Conservation (phyloP, 2,113 vertebrate genomes). For the Gadus chalcogrammus region DNA sequence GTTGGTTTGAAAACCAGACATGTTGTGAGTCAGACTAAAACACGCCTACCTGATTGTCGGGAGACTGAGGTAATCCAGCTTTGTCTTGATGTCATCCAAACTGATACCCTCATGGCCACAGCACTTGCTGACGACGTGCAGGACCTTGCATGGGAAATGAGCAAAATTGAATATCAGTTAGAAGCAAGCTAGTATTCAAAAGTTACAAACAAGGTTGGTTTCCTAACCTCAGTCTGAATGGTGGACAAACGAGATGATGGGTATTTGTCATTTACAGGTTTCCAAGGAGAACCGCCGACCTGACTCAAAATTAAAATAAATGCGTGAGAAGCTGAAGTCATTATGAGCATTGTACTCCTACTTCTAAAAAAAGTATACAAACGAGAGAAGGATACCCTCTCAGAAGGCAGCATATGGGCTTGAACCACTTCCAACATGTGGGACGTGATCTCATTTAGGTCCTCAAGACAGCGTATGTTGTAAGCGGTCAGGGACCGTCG, state of each 20-base stretch:
- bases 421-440: constrained; percentile 86
- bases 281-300: background rate
- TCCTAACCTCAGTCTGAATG: constrained; percentile 30
- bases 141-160: constrained; percentile 64
- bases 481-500: constrained; percentile 81
- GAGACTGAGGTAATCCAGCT: constrained; percentile 70
- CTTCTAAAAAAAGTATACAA: background rate
- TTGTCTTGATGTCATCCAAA: constrained; percentile 69
- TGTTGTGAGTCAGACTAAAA: background rate
- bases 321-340: background rate
- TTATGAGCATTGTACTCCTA: background rate
- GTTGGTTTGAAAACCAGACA: background rate
- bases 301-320: background rate
- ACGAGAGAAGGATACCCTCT: constrained; percentile 3
- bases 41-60: constrained; percentile 79
- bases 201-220: background rate
- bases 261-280: background rate
- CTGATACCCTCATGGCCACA: constrained; percentile 73
- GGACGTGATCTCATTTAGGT: constrained; percentile 86
- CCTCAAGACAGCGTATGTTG: constrained; percentile 74
- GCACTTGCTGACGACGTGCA: constrained; percentile 78
- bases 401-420: constrained; percentile 70
- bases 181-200: background rate
- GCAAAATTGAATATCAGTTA: background rate
- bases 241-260: constrained; percentile 16